Conservation (phyloP, 2,113 vertebrate genomes). For the Hypanus sabinus region DNA sequence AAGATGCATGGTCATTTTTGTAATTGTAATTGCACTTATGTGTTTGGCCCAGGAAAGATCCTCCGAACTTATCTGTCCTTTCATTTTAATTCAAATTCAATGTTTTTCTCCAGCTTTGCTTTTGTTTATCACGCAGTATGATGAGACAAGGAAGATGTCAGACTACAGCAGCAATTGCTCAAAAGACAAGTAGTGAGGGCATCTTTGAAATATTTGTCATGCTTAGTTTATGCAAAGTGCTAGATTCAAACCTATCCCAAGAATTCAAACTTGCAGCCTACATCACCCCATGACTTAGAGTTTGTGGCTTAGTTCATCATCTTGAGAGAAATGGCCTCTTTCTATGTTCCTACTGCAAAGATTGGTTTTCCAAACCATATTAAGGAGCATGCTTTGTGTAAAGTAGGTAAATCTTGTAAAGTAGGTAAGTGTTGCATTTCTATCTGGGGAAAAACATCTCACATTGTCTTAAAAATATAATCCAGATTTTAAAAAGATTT, state of each 20-base stretch:
- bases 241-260: background rate
- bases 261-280: background rate
- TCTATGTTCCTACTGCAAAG: background rate
- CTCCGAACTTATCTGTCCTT: background rate
- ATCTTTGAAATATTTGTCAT: background rate
- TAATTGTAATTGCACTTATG: no score
- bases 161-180: slow-evolving; percentile 17
- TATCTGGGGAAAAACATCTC: background rate
- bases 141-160: background rate
- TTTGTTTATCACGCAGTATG: background rate
- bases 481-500: background rate
- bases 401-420: background rate
- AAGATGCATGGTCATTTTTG: no score
- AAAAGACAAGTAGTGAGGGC: slow-evolving; percentile 18
- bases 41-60: no score
- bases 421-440: no score
- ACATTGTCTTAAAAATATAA: slow-evolving; percentile 11
- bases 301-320: background rate
- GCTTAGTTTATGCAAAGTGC: background rate
- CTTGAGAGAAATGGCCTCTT: background rate
- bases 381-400: background rate
- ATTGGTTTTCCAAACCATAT: background rate
- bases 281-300: background rate
- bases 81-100: slow-evolving; percentile 8
- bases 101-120: no score